These are phyloP conservation scores for Oncorhynchus keta DNA, from an alignment of 2,113 vertebrate species.

Conservation along the genomic window DNA sequence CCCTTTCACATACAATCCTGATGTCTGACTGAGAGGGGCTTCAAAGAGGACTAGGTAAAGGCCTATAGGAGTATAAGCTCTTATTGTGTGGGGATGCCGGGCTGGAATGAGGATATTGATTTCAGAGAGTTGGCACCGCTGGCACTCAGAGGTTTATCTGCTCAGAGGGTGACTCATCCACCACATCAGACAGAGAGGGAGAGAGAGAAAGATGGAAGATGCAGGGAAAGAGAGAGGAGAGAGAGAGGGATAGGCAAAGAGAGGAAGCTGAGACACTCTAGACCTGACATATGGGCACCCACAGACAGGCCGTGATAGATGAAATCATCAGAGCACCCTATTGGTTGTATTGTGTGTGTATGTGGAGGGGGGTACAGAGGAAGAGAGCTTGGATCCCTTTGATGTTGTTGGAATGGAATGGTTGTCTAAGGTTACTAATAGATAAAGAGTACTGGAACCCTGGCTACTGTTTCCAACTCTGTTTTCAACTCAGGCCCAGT, in stretches of 20 bases:
- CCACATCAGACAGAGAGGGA: conserved; percentile 25
- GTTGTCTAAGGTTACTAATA: too few species aligned
- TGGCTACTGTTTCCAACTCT: too few species aligned
- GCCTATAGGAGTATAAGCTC: conserved; percentile 29
- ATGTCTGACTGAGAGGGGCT: conserved; percentile 28
- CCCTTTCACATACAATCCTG: conserved; percentile 37
- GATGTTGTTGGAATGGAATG: too few species aligned
- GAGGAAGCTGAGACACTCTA: neutral
- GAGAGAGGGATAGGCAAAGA: conserved; percentile 22
- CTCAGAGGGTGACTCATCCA: conserved; percentile 21
- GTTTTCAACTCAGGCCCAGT: too few species aligned
- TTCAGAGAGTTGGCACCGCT: conserved; percentile 33
- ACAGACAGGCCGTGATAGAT: neutral
- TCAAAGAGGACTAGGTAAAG: conserved; percentile 31
- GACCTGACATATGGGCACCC: neutral
- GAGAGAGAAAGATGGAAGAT: conserved; percentile 11
- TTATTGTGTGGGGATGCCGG: conserved; percentile 13
- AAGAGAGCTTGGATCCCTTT: neutral
- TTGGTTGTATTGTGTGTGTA: neutral
- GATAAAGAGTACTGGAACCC: too few species aligned
- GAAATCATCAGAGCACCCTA: too few species aligned
- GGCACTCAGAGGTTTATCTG: conserved; percentile 41
- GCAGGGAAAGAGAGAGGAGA: conserved; percentile 8
- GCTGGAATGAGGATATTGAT: conserved; percentile 46
- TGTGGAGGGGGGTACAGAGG: neutral